Conservation (phyloP, 2,888 invertebrate genomes). For the Acutogordius australiensis region DNA sequence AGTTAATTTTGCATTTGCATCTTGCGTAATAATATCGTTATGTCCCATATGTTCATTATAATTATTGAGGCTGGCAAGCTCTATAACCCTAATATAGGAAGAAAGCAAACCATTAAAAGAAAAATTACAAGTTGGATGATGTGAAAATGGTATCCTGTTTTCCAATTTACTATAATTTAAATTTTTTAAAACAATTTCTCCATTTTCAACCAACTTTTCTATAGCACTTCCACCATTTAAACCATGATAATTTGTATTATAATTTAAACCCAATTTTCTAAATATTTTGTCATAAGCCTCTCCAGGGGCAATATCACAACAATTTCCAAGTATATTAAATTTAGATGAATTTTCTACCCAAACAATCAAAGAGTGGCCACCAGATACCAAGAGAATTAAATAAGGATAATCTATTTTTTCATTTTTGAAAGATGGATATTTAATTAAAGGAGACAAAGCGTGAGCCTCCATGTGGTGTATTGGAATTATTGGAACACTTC, state of each 20-base stretch:
- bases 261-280: slow-evolving; percentile 47
- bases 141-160: background rate
- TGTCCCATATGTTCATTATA: background rate
- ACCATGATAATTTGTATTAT: slow-evolving; percentile 39
- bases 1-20: too few relatives aligned
- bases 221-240: slow-evolving; percentile 55
- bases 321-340: slow-evolving; percentile 44
- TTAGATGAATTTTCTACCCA: slow-evolving; percentile 41
- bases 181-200: slow-evolving; percentile 34
- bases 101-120: slow-evolving; percentile 4
- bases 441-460: slow-evolving; percentile 51
- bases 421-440: slow-evolving; percentile 19
- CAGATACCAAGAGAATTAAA: slow-evolving; percentile 57
- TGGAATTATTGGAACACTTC: slow-evolving; percentile 39
- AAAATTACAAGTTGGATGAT: slow-evolving; percentile 5
- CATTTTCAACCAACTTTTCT: slow-evolving; percentile 44
- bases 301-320: slow-evolving; percentile 59
- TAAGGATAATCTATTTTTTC: slow-evolving; percentile 45
- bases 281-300: slow-evolving; percentile 70
- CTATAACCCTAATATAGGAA: background rate
- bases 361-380: slow-evolving; percentile 49
- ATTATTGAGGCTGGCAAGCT: background rate
- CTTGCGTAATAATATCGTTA: background rate
- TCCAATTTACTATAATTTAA: slow-evolving; percentile 31
- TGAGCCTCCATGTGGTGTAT: slow-evolving; percentile 97